Conservation (phyloP, 2,888 invertebrate species). For the Leucoptera coffeella region DNA sequence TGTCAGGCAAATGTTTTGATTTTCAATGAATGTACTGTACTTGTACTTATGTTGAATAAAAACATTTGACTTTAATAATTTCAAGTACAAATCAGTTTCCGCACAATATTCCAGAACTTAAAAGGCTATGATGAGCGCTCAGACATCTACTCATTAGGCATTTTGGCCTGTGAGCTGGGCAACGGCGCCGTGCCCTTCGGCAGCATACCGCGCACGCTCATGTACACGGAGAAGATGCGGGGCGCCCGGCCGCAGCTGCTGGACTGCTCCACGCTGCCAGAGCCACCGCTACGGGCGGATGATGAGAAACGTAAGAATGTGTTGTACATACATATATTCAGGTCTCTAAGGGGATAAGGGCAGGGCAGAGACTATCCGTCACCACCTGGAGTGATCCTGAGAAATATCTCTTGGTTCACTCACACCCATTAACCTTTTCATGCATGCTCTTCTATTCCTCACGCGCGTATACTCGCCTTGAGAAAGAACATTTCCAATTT, state of each 20-base stretch:
- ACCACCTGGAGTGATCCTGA: no score
- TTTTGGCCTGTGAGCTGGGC: slow-evolving; percentile 79
- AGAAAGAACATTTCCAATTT: no score
- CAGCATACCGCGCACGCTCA: slow-evolving; percentile 79
- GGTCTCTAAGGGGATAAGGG: neutral
- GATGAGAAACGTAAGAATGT: slow-evolving; percentile 27
- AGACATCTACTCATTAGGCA: slow-evolving; percentile 88
- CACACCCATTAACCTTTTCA: no score
- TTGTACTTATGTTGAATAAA: no score
- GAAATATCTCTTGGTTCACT: no score
- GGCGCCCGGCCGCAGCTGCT: slow-evolving; percentile 71
- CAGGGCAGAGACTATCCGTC: no score
- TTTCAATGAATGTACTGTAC: no score
- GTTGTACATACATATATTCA: slow-evolving; percentile 5
- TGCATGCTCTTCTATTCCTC: no score
- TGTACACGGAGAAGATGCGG: slow-evolving; percentile 83
- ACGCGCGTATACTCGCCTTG: no score
- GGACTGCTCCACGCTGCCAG: slow-evolving; percentile 65
- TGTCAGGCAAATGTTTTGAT: no score
- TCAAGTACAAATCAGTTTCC: no score
- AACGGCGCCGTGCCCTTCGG: slow-evolving; percentile 87
- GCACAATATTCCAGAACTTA: slow-evolving; percentile 60
- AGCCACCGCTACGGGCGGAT: slow-evolving; percentile 25
- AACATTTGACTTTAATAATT: no score
- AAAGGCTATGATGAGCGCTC: slow-evolving; percentile 84